Conservation (phyloP, 2,888 invertebrate genomes). For the Pharmacophagus antenor region DNA sequence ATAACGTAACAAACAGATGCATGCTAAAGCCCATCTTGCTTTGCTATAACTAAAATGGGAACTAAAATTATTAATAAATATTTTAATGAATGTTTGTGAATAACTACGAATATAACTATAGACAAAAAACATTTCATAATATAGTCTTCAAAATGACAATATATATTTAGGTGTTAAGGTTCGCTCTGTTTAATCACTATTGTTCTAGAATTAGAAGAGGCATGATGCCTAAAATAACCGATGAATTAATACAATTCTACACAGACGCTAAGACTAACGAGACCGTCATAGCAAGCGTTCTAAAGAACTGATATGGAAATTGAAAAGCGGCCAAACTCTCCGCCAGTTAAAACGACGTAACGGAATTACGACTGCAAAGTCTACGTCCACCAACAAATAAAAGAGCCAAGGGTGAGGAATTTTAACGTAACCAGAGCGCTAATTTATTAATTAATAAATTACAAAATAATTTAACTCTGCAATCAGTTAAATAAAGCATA, state of each 20-base stretch:
- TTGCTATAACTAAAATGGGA: too few species aligned
- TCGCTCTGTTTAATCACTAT: neutral
- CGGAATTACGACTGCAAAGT: conserved; percentile 6
- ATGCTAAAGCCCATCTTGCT: too few species aligned
- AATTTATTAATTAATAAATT: neutral
- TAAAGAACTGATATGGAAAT: conserved; percentile 21
- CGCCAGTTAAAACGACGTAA: conserved; percentile 8
- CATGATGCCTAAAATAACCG: neutral
- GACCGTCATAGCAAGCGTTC: neutral
- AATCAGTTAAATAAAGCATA: too few species aligned
- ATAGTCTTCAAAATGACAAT: too few species aligned
- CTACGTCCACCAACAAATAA: conserved; percentile 4
- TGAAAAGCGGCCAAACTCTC: conserved; percentile 18
- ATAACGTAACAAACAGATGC: neutral
- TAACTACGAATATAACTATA: too few species aligned
- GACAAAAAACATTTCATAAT: too few species aligned
- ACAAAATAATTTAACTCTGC: too few species aligned
- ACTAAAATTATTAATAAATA: too few species aligned
- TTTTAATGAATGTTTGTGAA: too few species aligned
- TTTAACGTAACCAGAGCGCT: neutral
- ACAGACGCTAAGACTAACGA: neutral
- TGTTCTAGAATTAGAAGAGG: neutral
- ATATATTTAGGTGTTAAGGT: too few species aligned
- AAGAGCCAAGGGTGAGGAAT: neutral
- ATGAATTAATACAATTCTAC: neutral